Percentiles rank a stretch among this genome's conserved stretches.
phyloP scores from a whole-genome alignment of 2,888 invertebrate species.

The Sialis fuliginosa region DNA sequence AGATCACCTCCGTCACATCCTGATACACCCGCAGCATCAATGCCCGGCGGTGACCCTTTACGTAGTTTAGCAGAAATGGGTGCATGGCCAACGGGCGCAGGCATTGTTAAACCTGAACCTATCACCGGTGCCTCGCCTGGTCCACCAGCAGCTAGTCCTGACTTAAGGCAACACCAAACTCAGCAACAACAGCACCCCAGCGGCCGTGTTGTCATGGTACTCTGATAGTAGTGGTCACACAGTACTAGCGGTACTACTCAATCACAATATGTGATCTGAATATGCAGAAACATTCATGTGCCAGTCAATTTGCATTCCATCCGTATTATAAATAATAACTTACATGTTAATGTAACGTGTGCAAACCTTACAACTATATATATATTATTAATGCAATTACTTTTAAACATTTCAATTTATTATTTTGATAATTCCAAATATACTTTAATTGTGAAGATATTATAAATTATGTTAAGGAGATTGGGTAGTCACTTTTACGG shows the following conservation, averaged over 20 bases:
- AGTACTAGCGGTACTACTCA: neutral
- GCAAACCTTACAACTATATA: too few relatives aligned
- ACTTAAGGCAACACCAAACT: slow-evolving; percentile 19
- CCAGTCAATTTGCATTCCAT: too few relatives aligned
- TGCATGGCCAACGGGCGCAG: slow-evolving; percentile 2
- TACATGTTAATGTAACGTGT: too few relatives aligned
- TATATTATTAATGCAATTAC: too few relatives aligned
- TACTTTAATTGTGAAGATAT: too few relatives aligned
- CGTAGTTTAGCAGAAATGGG: slow-evolving; percentile 21
- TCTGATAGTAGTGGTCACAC: slow-evolving; percentile 20
- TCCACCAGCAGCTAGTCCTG: slow-evolving; percentile 19
- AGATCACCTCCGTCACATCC: slow-evolving; percentile 15
- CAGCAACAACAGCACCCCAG: slow-evolving; percentile 24
- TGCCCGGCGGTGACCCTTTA: slow-evolving; percentile 19
- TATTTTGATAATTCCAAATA: too few relatives aligned
- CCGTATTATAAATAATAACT: too few relatives aligned
- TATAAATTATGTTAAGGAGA: too few relatives aligned
- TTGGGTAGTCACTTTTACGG: too few relatives aligned
- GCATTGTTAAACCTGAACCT: slow-evolving; percentile 16
- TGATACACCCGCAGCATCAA: slow-evolving; percentile 17
- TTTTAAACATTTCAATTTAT: too few relatives aligned
- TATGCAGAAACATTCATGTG: too few relatives aligned
- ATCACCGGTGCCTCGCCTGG: slow-evolving; percentile 12
- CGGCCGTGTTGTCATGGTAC: slow-evolving; percentile 27
- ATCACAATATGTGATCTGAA: too few relatives aligned